phyloP scores from a whole-genome alignment of 2,113 vertebrate species.

The Hypocryptadius cinnamomeus region DNA sequence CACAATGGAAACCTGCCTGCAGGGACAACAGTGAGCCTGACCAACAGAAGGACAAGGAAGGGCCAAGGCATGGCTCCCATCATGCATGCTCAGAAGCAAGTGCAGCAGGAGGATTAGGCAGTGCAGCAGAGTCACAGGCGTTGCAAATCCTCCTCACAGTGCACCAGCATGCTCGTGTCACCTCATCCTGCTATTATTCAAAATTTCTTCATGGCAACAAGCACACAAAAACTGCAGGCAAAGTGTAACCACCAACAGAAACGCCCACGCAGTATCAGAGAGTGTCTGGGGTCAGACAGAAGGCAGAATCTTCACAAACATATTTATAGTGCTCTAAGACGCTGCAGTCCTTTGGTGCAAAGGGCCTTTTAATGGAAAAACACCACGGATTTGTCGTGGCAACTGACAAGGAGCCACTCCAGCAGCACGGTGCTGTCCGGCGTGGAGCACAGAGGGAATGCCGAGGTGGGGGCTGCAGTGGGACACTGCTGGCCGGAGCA shows the following conservation, averaged over 20 bases:
- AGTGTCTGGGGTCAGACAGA: background rate
- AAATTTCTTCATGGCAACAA: constrained; percentile 16
- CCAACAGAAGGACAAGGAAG: background rate
- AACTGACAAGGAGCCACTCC: background rate
- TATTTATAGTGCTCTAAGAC: background rate
- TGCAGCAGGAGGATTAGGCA: background rate
- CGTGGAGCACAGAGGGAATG: rapidly evolving
- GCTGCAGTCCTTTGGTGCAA: background rate
- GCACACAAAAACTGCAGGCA: constrained; percentile 1
- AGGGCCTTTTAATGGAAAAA: background rate
- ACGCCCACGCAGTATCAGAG: background rate
- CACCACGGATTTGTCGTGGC: background rate
- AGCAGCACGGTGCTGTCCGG: background rate
- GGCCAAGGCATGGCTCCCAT: background rate
- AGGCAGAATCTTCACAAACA: background rate
- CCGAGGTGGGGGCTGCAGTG: rapidly evolving
- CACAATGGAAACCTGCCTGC: background rate
- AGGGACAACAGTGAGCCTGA: background rate
- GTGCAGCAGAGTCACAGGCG: background rate
- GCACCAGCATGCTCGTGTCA: background rate
- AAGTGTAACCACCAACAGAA: constrained; percentile 29
- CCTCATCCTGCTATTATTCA: background rate
- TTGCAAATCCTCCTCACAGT: background rate
- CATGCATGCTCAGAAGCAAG: background rate
- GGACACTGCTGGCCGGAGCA: background rate